Conservation (phyloP, 2,888 invertebrate genomes). For the Microctonus aethiopoides region DNA sequence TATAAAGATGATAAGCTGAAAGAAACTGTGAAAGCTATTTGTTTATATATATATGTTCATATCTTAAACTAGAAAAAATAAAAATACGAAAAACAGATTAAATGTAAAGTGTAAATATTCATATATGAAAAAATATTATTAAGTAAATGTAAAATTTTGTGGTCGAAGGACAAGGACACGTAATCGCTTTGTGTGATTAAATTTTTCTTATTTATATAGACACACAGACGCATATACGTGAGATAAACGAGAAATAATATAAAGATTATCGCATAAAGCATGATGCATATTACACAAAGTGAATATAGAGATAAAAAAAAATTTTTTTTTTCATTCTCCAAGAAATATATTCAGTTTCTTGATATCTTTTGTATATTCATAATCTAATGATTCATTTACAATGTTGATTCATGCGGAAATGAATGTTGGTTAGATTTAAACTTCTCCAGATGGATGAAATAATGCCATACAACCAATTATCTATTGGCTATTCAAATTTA, state of each 20-base stretch:
- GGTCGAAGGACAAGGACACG: not conserved
- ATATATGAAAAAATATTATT: not conserved
- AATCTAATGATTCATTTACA: too few species aligned
- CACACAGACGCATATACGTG: not conserved
- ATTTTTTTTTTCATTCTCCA: too few species aligned
- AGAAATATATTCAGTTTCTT: too few species aligned
- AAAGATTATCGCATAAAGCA: not conserved
- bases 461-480: too few species aligned
- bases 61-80: not conserved
- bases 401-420: too few species aligned
- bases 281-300: not conserved
- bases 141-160: not conserved
- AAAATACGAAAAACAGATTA: not conserved
- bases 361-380: too few species aligned
- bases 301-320: not conserved
- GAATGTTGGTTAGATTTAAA: too few species aligned
- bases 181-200: not conserved
- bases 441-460: too few species aligned
- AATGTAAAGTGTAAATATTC: not conserved
- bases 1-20: not conserved
- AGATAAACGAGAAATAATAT: not conserved
- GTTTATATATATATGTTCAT: not conserved
- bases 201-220: not conserved
- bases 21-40: not conserved
- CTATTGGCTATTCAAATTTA: too few species aligned